phyloP scores from a whole-genome alignment of 2,888 invertebrate genomes.

The Sussaba pulchella region DNA sequence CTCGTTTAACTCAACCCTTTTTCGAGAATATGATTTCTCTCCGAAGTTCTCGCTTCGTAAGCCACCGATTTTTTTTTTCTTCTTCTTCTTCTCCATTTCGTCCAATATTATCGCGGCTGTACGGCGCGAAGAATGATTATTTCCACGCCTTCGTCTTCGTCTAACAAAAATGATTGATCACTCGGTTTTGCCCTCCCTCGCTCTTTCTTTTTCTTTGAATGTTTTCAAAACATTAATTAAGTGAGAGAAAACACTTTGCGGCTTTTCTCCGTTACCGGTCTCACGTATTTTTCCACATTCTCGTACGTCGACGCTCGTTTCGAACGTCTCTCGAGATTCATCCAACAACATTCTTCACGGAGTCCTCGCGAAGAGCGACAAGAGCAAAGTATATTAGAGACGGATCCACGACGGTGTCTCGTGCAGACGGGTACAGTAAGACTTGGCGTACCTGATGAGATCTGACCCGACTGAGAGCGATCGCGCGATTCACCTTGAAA shows the following conservation, averaged over 20 bases:
- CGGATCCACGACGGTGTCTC: slow-evolving; percentile 29
- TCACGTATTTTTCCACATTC: slow-evolving; percentile 7
- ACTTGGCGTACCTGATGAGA: not conserved
- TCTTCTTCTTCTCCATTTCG: slow-evolving; percentile 5
- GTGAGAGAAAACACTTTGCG: slow-evolving; percentile 69
- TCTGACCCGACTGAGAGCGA: not conserved
- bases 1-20: slow-evolving; percentile 58
- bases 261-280: slow-evolving; percentile 50
- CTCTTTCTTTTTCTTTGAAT: slow-evolving; percentile 35
- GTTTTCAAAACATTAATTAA: slow-evolving; percentile 77
- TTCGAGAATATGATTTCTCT: slow-evolving; percentile 61
- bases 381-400: slow-evolving; percentile 47
- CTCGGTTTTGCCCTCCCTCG: slow-evolving; percentile 59
- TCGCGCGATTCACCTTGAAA: too few species aligned
- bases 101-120: slow-evolving; percentile 60
- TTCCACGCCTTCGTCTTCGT: slow-evolving; percentile 66
- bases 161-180: slow-evolving; percentile 72
- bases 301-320: slow-evolving; percentile 45
- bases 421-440: not conserved
- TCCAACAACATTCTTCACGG: slow-evolving; percentile 1
- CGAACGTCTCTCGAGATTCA: slow-evolving; percentile 27
- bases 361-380: not conserved
- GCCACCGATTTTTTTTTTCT: slow-evolving; percentile 6
- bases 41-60: slow-evolving; percentile 15
- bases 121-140: slow-evolving; percentile 67